Base-by-base conservation (phyloP, 2,888 invertebrate species). In the Escarpia spicata region DNA sequence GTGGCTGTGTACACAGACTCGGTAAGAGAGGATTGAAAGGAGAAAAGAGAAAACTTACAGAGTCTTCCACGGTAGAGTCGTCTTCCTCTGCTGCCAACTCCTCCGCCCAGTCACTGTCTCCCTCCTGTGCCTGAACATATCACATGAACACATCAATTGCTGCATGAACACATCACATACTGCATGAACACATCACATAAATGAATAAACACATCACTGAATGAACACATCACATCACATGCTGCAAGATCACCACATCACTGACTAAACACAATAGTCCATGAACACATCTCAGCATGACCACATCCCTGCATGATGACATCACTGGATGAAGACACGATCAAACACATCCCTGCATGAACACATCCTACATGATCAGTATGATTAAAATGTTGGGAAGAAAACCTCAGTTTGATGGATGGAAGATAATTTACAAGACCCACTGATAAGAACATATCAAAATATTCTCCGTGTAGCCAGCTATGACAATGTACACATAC, bases 21-120 rank as follows among this genome's bases (percentile, higher is more conserved):
- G 0, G 12, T 52, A 12, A 52, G 52, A 52, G 52, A 9, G 12
- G 52, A 75, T 26, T 26, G 15, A n/a, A 6, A 19, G 75, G 19
- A 26, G 26, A 26, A 3, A 75, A 75, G 75, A 26, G 19, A 26
- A 6, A 26, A 94, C 96, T 95, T 95, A 97, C 97, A 3, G 98
- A 98, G 96, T 99, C 99, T 95, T 99, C 98, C 37, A 98, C 98
- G 45, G 98, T 98, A 92, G 99, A 98, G 94, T 99, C 99, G 89
- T 99, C 99, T 93, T 99, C 99, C 92, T 98, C 98, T 95, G 98
- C 97, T 0, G 97, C 98, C 92, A 98, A 97, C 94, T 99, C 99
- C 93, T 99, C 99, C 19, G 98, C 97, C 97, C 98, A 98, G 95
- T 98, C 98, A 43, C 98, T 97, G 93, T 96, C 96, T 45, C 94